phyloP scores from a whole-genome alignment of 1,140 invertebrate genomes.

The Cheumatopsyche charites region DNA sequence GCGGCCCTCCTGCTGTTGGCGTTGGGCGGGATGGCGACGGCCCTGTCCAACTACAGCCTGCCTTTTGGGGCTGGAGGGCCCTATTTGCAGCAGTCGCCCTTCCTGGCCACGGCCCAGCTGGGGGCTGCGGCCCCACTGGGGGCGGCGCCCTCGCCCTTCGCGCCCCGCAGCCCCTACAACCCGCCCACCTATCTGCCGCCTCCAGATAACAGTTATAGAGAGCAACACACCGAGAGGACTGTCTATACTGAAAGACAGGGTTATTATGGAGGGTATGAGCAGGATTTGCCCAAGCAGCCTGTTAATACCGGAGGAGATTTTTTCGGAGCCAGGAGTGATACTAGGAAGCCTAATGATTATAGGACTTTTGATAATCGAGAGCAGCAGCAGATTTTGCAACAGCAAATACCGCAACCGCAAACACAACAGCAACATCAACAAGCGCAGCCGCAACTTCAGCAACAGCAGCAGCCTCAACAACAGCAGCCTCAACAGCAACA shows the following conservation, averaged over 20 bases:
- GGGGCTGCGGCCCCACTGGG: constrained; percentile 9
- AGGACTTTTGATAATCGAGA: neutral
- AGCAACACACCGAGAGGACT: neutral
- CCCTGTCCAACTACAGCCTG: constrained; percentile 44
- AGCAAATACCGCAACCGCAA: neutral
- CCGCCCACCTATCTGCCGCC: constrained; percentile 44
- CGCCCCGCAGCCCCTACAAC: constrained; percentile 32
- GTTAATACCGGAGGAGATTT: neutral
- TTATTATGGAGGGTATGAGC: constrained; percentile 18
- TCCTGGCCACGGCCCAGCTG: constrained; percentile 27
- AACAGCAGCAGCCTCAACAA: constrained; percentile 6
- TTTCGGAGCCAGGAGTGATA: neutral
- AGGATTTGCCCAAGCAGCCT: constrained; percentile 4
- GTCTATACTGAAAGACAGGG: neutral
- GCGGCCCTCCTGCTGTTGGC: neutral
- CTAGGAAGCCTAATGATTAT: neutral
- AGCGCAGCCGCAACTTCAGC: neutral
- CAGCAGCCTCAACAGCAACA: neutral
- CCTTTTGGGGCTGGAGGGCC: constrained; percentile 29
- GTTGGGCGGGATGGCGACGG: constrained; percentile 29
- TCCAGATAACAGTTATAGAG: constrained; percentile 12
- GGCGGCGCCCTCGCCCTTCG: constrained; percentile 1
- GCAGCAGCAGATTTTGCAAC: neutral
- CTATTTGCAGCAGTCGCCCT: constrained; percentile 35
- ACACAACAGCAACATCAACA: constrained; percentile 4